phyloP scores from a whole-genome alignment of 2,113 vertebrate species.

The Phalacrocorax aristotelis region DNA sequence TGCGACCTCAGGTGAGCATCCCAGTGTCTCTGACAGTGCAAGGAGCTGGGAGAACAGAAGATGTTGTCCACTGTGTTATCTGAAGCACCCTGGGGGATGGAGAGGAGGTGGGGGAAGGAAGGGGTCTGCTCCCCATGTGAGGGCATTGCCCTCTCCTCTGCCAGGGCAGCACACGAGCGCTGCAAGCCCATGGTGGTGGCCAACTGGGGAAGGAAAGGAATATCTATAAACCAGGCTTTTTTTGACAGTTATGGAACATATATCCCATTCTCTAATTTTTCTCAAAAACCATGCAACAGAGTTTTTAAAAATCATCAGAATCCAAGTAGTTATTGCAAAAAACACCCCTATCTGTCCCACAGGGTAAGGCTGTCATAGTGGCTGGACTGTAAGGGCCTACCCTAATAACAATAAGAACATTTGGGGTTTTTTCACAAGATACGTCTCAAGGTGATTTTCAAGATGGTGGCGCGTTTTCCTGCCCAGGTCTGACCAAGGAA shows the following conservation, averaged over 20 bases:
- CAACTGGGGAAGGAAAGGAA: not conserved
- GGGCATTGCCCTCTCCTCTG: not conserved
- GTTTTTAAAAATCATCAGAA: not conserved
- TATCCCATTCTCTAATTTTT: not conserved
- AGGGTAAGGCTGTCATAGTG: not conserved
- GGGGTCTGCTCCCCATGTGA: not conserved
- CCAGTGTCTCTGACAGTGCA: not conserved
- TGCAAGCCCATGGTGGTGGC: fast-evolving
- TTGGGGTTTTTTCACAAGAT: not conserved
- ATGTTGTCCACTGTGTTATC: not conserved
- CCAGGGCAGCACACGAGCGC: not conserved
- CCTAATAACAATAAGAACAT: not conserved
- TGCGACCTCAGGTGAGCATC: not conserved
- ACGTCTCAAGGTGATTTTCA: not conserved
- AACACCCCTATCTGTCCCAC: not conserved
- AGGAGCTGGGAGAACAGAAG: not conserved
- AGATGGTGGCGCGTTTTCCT: fast-evolving
- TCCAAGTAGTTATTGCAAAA: not conserved
- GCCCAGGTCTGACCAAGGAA: not conserved
- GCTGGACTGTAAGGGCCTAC: not conserved
- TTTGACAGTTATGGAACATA: not conserved
- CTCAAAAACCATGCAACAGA: not conserved
- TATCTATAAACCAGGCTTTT: fast-evolving
- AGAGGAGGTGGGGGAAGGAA: not conserved
- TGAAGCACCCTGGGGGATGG: not conserved